These are phyloP conservation scores for Microctonus hyperodae DNA, from an alignment of 2,888 invertebrate species.

Conservation along the genomic window DNA sequence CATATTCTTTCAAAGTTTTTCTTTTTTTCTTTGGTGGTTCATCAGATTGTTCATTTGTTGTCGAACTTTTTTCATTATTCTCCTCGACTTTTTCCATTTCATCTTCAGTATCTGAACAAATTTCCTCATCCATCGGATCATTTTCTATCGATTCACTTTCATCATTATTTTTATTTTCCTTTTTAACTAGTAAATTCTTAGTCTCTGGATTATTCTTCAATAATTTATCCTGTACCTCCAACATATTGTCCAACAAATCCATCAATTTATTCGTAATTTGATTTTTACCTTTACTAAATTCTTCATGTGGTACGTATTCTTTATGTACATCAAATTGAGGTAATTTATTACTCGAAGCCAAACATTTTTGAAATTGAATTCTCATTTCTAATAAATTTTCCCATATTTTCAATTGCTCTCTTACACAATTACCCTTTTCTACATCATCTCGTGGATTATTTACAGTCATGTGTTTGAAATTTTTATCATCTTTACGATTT, in stretches of 20 bases:
- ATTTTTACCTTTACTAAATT: slow-evolving; percentile 66
- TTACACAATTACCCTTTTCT: slow-evolving; percentile 73
- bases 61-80: slow-evolving; percentile 46
- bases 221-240: slow-evolving; percentile 69
- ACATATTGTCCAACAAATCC: slow-evolving; percentile 71
- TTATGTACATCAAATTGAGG: slow-evolving; percentile 71
- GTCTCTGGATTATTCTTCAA: slow-evolving; percentile 76
- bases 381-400: slow-evolving; percentile 85
- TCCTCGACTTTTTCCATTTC: slow-evolving; percentile 58
- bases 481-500: slow-evolving; percentile 45
- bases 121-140: slow-evolving; percentile 66
- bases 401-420: slow-evolving; percentile 80
- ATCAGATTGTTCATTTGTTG: slow-evolving; percentile 66
- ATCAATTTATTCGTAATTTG: slow-evolving; percentile 67
- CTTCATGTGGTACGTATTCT: slow-evolving; percentile 63
- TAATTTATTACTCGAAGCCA: slow-evolving; percentile 79
- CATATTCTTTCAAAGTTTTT: slow-evolving; percentile 70
- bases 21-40: slow-evolving; percentile 65
- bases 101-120: slow-evolving; percentile 69
- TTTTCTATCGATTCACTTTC: slow-evolving; percentile 58
- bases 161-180: slow-evolving; percentile 47
- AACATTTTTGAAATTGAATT: slow-evolving; percentile 85
- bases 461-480: slow-evolving; percentile 69
- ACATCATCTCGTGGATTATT: slow-evolving; percentile 68
- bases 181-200: slow-evolving; percentile 60